phyloP scores from a whole-genome alignment of 2,888 invertebrate genomes.

The Masnerella sp. region DNA sequence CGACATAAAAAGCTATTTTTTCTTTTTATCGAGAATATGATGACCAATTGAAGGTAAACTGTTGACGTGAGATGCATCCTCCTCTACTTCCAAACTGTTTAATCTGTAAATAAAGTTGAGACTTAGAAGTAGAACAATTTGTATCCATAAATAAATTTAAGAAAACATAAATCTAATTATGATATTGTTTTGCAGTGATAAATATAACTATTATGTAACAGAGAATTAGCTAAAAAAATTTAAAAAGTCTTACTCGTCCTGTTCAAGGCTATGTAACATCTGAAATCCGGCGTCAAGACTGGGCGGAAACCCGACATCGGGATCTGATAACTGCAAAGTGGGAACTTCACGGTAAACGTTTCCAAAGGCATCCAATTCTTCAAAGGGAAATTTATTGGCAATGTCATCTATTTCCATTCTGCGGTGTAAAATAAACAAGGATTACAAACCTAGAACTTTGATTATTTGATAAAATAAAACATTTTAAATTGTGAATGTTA shows the following conservation, averaged over 20 bases:
- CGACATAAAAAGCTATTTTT: slow-evolving; percentile 33
- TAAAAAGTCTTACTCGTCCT: slow-evolving; percentile 80
- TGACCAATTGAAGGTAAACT: slow-evolving; percentile 67
- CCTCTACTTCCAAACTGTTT: slow-evolving; percentile 73
- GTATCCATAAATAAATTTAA: too few species aligned
- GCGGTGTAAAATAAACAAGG: not conserved
- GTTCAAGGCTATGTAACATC: slow-evolving; percentile 83
- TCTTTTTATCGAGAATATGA: slow-evolving; percentile 62
- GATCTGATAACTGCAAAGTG: slow-evolving; percentile 75
- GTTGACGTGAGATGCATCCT: slow-evolving; percentile 69
- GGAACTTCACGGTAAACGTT: slow-evolving; percentile 74
- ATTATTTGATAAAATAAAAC: slow-evolving; percentile 3
- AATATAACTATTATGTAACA: too few species aligned
- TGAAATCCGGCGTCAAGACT: slow-evolving; percentile 83
- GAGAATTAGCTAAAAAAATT: too few species aligned
- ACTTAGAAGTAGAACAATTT: too few species aligned
- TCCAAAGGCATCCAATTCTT: slow-evolving; percentile 74
- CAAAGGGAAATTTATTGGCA: slow-evolving; percentile 72
- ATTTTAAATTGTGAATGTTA: too few species aligned
- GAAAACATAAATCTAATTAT: too few species aligned
- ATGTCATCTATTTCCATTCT: slow-evolving; percentile 75
- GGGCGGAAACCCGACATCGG: slow-evolving; percentile 77
- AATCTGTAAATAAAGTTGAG: slow-evolving; percentile 67
- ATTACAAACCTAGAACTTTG: too few species aligned
- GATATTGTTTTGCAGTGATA: too few species aligned